phyloP scores from a whole-genome alignment of 2,888 invertebrate genomes.

The Dioctria rufipes region DNA sequence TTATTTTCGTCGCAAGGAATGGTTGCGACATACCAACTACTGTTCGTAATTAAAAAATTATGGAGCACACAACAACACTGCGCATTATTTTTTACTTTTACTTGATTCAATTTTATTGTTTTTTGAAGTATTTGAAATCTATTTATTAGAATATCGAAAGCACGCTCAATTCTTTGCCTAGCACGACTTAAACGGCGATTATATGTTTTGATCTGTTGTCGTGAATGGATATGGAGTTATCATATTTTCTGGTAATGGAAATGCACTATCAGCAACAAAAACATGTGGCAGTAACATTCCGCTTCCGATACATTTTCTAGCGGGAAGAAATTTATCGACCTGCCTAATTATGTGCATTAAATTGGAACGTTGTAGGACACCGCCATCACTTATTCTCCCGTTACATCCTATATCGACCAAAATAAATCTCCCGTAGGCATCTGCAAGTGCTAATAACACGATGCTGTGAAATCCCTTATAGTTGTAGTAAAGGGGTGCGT shows the following conservation, averaged over 20 bases:
- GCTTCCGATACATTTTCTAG: slow-evolving; percentile 57
- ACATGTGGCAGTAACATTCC: slow-evolving; percentile 59
- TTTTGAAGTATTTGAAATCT: slow-evolving; percentile 63
- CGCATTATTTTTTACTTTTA: slow-evolving; percentile 56
- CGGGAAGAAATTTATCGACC: slow-evolving; percentile 35
- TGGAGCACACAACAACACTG: slow-evolving; percentile 60
- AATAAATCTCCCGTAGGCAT: slow-evolving; percentile 59
- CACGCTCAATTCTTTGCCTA: slow-evolving; percentile 58
- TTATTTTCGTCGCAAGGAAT: background rate
- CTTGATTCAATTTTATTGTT: slow-evolving; percentile 59
- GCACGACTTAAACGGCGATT: slow-evolving; percentile 56
- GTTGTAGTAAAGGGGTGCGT: slow-evolving; percentile 50
- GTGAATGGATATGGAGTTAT: slow-evolving; percentile 57
- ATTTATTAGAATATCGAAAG: slow-evolving; percentile 60
- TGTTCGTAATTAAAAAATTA: slow-evolving; percentile 57
- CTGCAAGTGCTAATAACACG: slow-evolving; percentile 57
- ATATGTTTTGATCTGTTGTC: slow-evolving; percentile 34
- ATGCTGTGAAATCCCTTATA: slow-evolving; percentile 53
- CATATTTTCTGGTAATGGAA: slow-evolving; percentile 58
- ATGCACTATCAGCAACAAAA: slow-evolving; percentile 59
- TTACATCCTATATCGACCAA: slow-evolving; percentile 59
- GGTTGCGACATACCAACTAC: background rate
- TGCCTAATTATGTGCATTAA: slow-evolving; percentile 38
- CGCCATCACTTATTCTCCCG: slow-evolving; percentile 49
- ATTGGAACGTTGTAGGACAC: slow-evolving; percentile 37